Evolutionary conservation across 1,140 invertebrate genomes (phyloP).

Genomic region (Brachionus manjavacas): DNA sequence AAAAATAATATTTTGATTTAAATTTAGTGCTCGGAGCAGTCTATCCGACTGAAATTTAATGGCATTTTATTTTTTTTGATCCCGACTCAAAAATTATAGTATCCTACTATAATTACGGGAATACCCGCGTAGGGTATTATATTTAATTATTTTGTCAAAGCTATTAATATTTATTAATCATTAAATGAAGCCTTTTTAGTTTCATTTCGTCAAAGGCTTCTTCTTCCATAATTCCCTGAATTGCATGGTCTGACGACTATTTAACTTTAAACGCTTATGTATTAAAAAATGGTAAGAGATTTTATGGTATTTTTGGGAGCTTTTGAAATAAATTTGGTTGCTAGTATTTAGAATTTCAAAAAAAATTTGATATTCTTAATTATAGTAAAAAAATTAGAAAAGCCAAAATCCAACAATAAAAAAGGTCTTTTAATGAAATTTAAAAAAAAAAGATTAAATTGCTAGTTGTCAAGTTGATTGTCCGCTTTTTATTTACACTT

Average conservation of each 20-base stretch:
- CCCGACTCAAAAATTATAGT: not conserved
- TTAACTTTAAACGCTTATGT: not conserved
- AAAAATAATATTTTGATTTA: not conserved
- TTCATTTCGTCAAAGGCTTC: not conserved
- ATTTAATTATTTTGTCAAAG: not conserved
- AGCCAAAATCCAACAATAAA: not conserved
- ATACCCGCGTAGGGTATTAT: not conserved
- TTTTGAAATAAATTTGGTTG: not conserved
- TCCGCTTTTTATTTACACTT: not conserved
- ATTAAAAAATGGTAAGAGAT: not conserved
- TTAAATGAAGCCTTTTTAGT: not conserved
- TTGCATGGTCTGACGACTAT: not conserved
- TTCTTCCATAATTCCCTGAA: not conserved
- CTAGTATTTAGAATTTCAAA: not conserved
- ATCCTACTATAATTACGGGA: not conserved
- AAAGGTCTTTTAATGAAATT: not conserved
- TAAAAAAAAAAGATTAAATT: not conserved
- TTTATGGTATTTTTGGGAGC: not conserved
- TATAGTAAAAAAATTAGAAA: not conserved
- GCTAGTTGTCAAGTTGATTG: not conserved
- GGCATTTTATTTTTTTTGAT: not conserved
- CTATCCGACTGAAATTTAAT: not conserved
- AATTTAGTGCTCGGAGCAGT: not conserved
- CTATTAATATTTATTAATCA: not conserved
- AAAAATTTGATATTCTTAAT: not conserved